phyloP scores from a whole-genome alignment of 2,797 vertebrate species.

The Channallabes apus region DNA sequence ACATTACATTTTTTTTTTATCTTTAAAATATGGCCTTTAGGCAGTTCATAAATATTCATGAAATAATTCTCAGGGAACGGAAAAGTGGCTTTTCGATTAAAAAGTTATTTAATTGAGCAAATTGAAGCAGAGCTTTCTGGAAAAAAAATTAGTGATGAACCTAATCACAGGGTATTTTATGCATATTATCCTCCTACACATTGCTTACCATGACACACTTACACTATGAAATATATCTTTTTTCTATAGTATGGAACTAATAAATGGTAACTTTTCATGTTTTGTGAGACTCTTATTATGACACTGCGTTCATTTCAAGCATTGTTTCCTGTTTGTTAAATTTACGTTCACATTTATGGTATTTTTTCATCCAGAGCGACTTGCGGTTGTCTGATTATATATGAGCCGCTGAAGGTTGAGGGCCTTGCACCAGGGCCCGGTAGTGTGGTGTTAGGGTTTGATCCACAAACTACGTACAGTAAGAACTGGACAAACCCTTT shows the following conservation, averaged over 20 bases:
- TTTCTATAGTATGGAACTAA: background rate
- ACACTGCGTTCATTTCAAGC: too few species aligned
- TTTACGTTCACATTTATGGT: too few species aligned
- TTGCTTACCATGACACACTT: constrained; percentile 52
- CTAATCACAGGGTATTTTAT: constrained; percentile 63
- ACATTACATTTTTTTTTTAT: constrained; percentile 44
- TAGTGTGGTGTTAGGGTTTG: too few species aligned
- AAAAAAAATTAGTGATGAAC: constrained; percentile 66
- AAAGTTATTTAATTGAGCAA: constrained; percentile 66
- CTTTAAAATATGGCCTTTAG: constrained; percentile 55
- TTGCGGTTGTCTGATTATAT: too few species aligned
- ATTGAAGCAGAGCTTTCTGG: constrained; percentile 65
- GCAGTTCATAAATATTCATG: constrained; percentile 67
- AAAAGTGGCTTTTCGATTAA: constrained; percentile 51
- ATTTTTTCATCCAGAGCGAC: too few species aligned
- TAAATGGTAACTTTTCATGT: background rate
- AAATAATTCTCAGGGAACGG: constrained; percentile 62
- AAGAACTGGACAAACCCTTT: too few species aligned
- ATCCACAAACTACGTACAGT: too few species aligned
- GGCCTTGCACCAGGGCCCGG: too few species aligned
- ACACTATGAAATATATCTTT: too few species aligned
- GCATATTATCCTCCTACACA: constrained; percentile 51
- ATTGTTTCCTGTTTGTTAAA: too few species aligned
- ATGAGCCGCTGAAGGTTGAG: too few species aligned
- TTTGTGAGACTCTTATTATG: too few species aligned